These are phyloP conservation scores for Fregetta grallaria DNA, from an alignment of 2,113 vertebrate genomes.

Conservation along the genomic window DNA sequence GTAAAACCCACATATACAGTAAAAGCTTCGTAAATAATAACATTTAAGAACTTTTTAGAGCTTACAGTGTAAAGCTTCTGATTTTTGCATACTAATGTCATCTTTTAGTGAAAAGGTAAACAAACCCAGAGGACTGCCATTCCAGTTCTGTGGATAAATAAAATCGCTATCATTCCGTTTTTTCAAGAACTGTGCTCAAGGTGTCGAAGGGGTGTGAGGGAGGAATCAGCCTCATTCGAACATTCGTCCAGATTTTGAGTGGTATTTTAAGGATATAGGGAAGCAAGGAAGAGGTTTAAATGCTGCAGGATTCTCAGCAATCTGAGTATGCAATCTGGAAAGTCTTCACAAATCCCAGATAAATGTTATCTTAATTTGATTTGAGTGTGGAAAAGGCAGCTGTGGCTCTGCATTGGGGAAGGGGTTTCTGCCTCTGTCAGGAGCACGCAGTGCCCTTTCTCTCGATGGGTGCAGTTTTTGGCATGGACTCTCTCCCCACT, in stretches of 20 bases:
- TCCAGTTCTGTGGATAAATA: neutral
- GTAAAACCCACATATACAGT: neutral
- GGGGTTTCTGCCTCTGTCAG: neutral
- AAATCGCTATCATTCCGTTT: neutral
- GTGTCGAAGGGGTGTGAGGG: neutral
- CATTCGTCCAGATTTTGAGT: neutral
- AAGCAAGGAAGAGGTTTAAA: neutral
- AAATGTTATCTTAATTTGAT: neutral
- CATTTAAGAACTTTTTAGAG: neutral
- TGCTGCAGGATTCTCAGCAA: neutral
- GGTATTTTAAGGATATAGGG: conserved; percentile 26
- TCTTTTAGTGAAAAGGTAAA: neutral
- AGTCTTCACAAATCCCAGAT: neutral
- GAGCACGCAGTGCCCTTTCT: neutral
- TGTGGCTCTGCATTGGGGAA: neutral
- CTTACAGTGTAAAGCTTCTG: neutral
- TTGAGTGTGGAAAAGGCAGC: neutral
- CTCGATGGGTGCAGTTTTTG: neutral
- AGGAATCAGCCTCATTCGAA: neutral
- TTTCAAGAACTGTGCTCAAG: neutral
- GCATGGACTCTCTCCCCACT: neutral
- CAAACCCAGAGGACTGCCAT: neutral
- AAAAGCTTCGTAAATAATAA: neutral
- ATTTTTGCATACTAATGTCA: neutral
- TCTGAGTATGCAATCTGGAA: neutral